phyloP scores from a whole-genome alignment of 2,113 vertebrate species.

The Leptodactylus fuscus region DNA sequence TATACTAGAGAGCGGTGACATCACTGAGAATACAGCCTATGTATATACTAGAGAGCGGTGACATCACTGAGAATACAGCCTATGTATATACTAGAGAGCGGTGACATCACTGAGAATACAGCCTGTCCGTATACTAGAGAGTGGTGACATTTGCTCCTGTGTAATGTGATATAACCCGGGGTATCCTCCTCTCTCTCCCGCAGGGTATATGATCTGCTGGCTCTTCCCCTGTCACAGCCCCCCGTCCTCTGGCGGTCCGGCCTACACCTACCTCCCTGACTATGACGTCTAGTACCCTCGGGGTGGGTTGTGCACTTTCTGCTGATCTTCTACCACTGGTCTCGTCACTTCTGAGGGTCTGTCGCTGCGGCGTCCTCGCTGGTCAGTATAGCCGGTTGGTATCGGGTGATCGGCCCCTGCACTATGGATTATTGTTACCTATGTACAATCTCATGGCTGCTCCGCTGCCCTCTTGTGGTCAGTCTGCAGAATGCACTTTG shows the following conservation, averaged over 20 bases:
- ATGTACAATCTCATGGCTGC: not conserved
- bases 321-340: too few relatives aligned
- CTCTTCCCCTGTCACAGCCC: conserved; percentile 79
- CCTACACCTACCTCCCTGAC: conserved; percentile 81
- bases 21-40: too few relatives aligned
- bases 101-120: too few relatives aligned
- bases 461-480: not conserved
- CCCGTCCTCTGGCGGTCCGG: conserved; percentile 72
- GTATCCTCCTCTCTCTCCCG: not conserved
- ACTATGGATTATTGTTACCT: not conserved
- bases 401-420: too few relatives aligned
- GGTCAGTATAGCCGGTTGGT: not conserved
- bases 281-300: conserved; percentile 74
- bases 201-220: conserved; percentile 81
- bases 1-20: too few relatives aligned
- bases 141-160: too few relatives aligned
- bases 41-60: too few relatives aligned
- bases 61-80: too few relatives aligned
- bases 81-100: too few relatives aligned
- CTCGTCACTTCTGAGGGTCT: not conserved
- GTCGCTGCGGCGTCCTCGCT: not conserved
- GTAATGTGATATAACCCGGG: not conserved
- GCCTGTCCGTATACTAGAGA: not conserved
- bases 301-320: not conserved
- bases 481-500: not conserved